Evolutionary conservation across 2,888 invertebrate species (phyloP), one percentile per base, ranked within the genome.

Genomic region (Leptodirus hochenwartii): DNA sequence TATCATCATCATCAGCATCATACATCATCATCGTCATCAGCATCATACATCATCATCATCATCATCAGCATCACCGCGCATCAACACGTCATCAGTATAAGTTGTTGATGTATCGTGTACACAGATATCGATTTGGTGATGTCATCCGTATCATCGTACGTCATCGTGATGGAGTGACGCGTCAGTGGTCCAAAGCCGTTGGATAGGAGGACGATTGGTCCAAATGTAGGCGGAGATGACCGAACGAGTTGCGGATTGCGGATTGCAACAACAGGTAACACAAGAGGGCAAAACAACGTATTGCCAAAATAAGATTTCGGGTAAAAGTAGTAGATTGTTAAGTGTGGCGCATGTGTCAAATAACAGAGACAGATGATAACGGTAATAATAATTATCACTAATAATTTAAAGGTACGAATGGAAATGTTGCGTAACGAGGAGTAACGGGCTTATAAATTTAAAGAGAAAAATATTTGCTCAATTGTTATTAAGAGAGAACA

Each of bases 21-120:
- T 58, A 58, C 58, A 59, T 61, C 62, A 62, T 35, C 37, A 34
- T 36, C 41, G 37, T 38, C 44, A 44, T 45, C 45, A 39, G 39
- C 42, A 36, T 36, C 35, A 38, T 36, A n/a, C 44, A 42, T 40
- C 42, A 40, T 41, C 36, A 39, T 39, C 41, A 39, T 34, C 38
- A 37, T 33, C 47, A 48, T 45, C 41, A 42, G 36, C 43, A 58
- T 61, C 66, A 61, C 58, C 6, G 20, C n/a, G 6, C 20, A 20
- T 20, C 20, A 20, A 8, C n/a, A n/a, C 20, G 20, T 20, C n/a
- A 8, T n/a, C 8, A 8, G 6, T n/a, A 20, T 20, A 6, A 20
- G 6, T 20, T n/a, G 20, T 20, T 20, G 6, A 8, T n/a, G 20
- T 20, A 8, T 20, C 20, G 20, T 6, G 8, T 8, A 8, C n/a